Base-by-base conservation (phyloP, 2,797 vertebrate genomes). In the Parambassis ranga region DNA sequence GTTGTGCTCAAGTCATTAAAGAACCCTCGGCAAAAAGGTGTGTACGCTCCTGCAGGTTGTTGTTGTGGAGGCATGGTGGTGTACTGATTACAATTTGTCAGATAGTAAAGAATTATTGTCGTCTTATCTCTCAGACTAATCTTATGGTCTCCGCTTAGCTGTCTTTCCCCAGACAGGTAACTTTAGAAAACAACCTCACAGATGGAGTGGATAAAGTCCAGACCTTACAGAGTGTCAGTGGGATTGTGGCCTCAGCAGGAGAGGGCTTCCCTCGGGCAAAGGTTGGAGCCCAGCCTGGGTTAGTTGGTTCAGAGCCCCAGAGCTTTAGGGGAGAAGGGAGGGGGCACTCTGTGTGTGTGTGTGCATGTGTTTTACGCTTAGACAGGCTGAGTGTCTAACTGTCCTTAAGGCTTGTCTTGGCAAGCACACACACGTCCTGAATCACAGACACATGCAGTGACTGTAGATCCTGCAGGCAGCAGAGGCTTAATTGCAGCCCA, bases 371-470 rank as follows among this genome's bases (percentile, higher is more conserved):
- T 20, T 32, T 59, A 39, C 41, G 49, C n/a, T 30, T 18, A 71
- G 66, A 71, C 27, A 39, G 43, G 27, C 50, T 37, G 51, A 68
- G 52, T 69, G 67, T 71, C 65, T 78, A 58, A 63, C 68, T 81
- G 70, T 83, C 83, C 80, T 70, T n/a, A 57, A 81, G 87, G 82
- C 73, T 82, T 51, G 77, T 56, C 69, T 75, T 79, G 80, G 63
- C 91, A 91, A 79, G 90, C 69, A 83, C 59, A 73, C 77, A 82
- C 91, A 84, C 3, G 87, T 57, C 71, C 44, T 55, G 50, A 59
- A 70, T 70, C 64, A 58, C 56, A 72, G 52, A 65, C 38, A 55
- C 48, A 39, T 32, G 51, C 46, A 70, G 63, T 30, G 26, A 57
- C 48, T 64, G 48, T 46, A 61, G 60, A 66, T 60, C 43, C 63